Conservation (phyloP, 2,888 invertebrate genomes). For the Drosophila diplacantha region DNA sequence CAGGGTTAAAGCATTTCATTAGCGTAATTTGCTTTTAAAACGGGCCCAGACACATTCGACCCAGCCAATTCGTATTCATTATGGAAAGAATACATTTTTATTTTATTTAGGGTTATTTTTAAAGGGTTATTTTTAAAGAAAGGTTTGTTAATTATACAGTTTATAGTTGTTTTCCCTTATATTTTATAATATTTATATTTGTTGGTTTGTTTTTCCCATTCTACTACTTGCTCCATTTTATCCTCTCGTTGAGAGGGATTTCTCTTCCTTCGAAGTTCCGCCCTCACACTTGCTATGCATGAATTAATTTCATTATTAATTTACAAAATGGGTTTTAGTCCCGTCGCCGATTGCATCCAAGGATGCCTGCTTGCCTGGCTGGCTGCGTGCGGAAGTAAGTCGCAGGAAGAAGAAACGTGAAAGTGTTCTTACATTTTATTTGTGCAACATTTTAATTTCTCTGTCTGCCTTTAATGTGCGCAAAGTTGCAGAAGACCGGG, state of each 20-base stretch:
- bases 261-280: neutral
- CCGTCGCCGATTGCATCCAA: conserved; percentile 33
- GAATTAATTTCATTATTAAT: conserved; percentile 55
- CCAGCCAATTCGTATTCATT: conserved; percentile 4
- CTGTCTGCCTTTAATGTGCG: conserved; percentile 45
- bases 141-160: too few relatives aligned
- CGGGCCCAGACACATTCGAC: conserved; percentile 4
- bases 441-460: conserved; percentile 56
- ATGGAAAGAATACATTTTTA: neutral
- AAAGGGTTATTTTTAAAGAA: neutral
- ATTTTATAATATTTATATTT: neutral
- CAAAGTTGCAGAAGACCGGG: conserved; percentile 4
- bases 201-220: neutral
- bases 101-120: too few relatives aligned
- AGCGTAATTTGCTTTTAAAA: conserved; percentile 54
- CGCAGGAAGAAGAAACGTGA: conserved; percentile 24
- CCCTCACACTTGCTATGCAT: conserved; percentile 14
- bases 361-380: conserved; percentile 10
- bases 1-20: conserved; percentile 53
- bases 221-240: neutral
- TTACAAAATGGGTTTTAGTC: conserved; percentile 45
- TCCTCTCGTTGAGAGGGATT: conserved; percentile 4
- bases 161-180: neutral
- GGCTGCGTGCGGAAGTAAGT: neutral
- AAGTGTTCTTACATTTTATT: conserved; percentile 52